These are phyloP conservation scores for Camponotus pennsylvanicus DNA, from an alignment of 1,140 invertebrate species.

Conservation along the genomic window DNA sequence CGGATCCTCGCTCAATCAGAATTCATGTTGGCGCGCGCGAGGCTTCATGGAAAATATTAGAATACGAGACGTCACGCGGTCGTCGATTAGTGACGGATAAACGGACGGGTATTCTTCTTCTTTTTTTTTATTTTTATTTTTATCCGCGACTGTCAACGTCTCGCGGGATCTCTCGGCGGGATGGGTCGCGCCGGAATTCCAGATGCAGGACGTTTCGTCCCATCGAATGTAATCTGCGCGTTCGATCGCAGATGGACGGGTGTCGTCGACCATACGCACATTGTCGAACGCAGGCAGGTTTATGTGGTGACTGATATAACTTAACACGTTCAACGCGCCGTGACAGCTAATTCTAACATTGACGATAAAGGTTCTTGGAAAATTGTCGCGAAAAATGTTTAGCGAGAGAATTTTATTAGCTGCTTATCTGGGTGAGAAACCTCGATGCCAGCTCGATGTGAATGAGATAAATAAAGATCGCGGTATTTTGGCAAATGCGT, in stretches of 20 bases:
- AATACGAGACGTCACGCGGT: slow-evolving; percentile 77
- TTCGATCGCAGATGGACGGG: slow-evolving; percentile 69
- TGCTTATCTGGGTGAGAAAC: slow-evolving; percentile 11
- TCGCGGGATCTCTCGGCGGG: slow-evolving; percentile 38
- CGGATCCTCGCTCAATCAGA: slow-evolving; percentile 65
- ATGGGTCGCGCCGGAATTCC: slow-evolving; percentile 78
- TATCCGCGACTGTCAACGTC: slow-evolving; percentile 6
- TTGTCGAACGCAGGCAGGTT: slow-evolving; percentile 20
- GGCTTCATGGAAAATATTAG: slow-evolving; percentile 84
- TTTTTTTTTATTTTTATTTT: slow-evolving; percentile 50
- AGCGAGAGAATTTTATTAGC: not conserved
- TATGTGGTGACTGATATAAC: slow-evolving; percentile 45
- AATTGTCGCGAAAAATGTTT: slow-evolving; percentile 20
- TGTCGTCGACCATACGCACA: slow-evolving; percentile 42
- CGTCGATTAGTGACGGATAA: slow-evolving; percentile 77
- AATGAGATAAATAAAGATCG: not conserved
- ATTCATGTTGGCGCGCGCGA: slow-evolving; percentile 76
- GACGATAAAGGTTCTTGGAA: slow-evolving; percentile 39
- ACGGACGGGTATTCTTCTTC: slow-evolving; percentile 5
- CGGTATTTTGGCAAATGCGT: not conserved
- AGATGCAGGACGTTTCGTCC: slow-evolving; percentile 79
- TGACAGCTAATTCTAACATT: slow-evolving; percentile 38
- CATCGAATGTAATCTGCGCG: slow-evolving; percentile 75
- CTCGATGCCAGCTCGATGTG: not conserved
- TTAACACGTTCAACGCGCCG: slow-evolving; percentile 27